Evolutionary conservation across 2,797 vertebrate genomes (phyloP), one percentile per base, ranked within the genome.

Genomic region (Taeniopygia guttata): DNA sequence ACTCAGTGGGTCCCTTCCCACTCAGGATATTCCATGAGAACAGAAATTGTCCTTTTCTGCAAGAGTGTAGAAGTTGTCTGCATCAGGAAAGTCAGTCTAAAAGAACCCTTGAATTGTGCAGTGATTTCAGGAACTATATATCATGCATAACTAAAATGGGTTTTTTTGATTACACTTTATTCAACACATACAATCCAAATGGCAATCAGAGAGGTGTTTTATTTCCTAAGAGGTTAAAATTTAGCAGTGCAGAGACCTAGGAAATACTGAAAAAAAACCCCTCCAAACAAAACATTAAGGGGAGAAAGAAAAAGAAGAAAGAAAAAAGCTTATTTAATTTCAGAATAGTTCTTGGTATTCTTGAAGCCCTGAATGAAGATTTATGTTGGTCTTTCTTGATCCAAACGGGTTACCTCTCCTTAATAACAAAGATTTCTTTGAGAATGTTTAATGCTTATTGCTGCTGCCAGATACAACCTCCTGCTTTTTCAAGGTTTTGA

Each of bases 381-480:
- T 94, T 93, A 94, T 89, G 59, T 89, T 67, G 84, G 67, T 93
- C 67, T 73, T 9, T 3, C 59, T 95, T 69, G 84, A 87, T 94
- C 76, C 83, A 95, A 93, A 88, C 0, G 3, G 73, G 72, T 95
- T 95, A 69, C 89, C 62, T 93, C 72, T 87, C 89, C 80, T 84
- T 84, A 93, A 80, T 68, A 96, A 94, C 90, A 96, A 92, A 85
- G 93, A 89, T 93, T 87, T 94, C 93, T 96, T 94, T 96, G 75
- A 95, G 87, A 72, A 93, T 29, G 32, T 94, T 93, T 95, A 90
- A 88, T 90, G 66, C 62, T n/a, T 62, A 27, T 60, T 93, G 66
- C 84, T 95, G 90, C 84, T 96, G 95, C 94, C 92, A 97, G 93
- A 95, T 72, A 92, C 26, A 90, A 92, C 87, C 94, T 96, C 75